Conservation (phyloP, 1,140 invertebrate species). For the Eumaeus atala region DNA sequence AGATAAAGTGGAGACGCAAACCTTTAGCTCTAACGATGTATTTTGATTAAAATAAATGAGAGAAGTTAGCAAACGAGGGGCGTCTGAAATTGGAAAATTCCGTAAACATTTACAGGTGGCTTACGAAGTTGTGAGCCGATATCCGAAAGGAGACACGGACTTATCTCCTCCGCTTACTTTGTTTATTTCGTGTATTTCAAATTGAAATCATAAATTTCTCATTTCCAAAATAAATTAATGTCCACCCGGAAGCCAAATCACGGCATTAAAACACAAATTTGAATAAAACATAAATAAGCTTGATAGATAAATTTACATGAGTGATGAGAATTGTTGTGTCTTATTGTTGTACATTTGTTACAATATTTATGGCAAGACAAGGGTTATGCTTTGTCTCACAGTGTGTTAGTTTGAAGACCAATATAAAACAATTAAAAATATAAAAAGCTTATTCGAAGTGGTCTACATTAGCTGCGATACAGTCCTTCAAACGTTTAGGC, state of each 20-base stretch:
- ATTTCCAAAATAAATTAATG: conserved; percentile 5
- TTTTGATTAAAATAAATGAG: conserved; percentile 38
- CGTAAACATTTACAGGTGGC: conserved; percentile 48
- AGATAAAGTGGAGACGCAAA: conserved; percentile 10
- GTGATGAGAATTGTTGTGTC: too few species aligned
- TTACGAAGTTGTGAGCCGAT: conserved; percentile 52
- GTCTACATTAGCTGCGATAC: too few species aligned
- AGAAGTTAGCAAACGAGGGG: conserved; percentile 26
- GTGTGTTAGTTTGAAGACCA: too few species aligned
- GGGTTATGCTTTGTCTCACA: too few species aligned
- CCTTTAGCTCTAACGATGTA: conserved; percentile 19
- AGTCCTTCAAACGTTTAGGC: too few species aligned
- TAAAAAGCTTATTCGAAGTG: too few species aligned
- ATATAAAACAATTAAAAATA: too few species aligned
- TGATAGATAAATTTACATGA: too few species aligned
- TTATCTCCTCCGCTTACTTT: conserved; percentile 45
- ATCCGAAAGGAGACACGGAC: conserved; percentile 37
- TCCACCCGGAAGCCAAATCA: background rate
- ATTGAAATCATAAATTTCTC: conserved; percentile 22
- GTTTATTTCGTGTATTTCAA: conserved; percentile 41
- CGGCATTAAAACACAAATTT: too few species aligned
- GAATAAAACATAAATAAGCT: too few species aligned
- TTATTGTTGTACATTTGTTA: too few species aligned
- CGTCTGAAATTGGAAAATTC: conserved; percentile 43
- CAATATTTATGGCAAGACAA: too few species aligned